phyloP scores from a whole-genome alignment of 1,140 invertebrate genomes.

The Rhopalosiphum padi region DNA sequence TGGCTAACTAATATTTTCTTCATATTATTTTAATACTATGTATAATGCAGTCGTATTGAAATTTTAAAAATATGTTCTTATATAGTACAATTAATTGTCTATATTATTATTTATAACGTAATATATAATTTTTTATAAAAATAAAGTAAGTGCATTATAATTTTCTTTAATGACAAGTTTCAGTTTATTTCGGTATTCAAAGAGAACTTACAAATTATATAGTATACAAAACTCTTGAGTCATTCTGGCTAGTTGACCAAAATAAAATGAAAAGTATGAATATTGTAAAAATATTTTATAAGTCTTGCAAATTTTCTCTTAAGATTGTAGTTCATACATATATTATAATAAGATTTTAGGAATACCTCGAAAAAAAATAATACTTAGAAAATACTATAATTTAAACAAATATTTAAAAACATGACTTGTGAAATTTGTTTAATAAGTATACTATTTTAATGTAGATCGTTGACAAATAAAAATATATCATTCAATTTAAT shows the following conservation, averaged over 20 bases:
- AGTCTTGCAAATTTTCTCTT: no score
- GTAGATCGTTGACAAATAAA: not conserved
- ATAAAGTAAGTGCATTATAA: not conserved
- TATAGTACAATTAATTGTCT: not conserved
- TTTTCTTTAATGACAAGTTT: constrained; percentile 1
- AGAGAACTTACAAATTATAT: not conserved
- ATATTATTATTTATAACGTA: not conserved
- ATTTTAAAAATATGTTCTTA: not conserved
- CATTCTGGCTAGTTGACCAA: not conserved
- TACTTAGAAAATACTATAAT: not conserved
- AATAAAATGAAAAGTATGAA: not conserved
- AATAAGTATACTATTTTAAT: not conserved
- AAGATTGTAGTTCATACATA: no score
- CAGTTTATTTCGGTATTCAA: not conserved
- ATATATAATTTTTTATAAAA: not conserved
- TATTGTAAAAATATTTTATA: no score
- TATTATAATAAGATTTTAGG: not conserved
- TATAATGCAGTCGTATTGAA: not conserved
- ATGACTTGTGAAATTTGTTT: not conserved
- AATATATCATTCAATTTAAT: not conserved
- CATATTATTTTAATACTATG: not conserved
- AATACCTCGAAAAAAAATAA: not conserved
- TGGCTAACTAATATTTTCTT: not conserved
- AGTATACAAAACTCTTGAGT: not conserved
- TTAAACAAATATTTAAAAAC: not conserved